Percentiles rank a stretch among this genome's conserved stretches.
phyloP scores from a whole-genome alignment of 2,113 vertebrate genomes.

The Prunella himalayana region DNA sequence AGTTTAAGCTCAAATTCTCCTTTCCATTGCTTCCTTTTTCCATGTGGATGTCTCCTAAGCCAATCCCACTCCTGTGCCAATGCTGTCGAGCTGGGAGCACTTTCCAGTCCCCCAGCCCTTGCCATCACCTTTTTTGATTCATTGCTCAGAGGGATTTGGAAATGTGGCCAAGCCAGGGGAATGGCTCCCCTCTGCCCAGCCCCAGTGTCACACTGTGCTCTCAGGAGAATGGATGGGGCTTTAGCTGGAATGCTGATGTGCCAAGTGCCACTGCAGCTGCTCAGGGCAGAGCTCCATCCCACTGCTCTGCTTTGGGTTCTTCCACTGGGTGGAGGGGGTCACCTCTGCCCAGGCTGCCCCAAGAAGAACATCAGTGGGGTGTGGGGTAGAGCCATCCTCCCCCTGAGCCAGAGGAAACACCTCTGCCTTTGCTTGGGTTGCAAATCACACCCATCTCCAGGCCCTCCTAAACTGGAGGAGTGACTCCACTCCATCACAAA shows the following conservation, averaged over 20 bases:
- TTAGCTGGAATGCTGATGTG: not conserved
- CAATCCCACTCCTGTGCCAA: not conserved
- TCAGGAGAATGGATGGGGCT: not conserved
- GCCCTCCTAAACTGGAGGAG: not conserved
- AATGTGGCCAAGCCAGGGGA: not conserved
- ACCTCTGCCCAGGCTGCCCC: not conserved
- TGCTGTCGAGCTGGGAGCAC: not conserved
- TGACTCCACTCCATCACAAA: not conserved
- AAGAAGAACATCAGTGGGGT: accelerated
- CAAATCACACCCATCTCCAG: not conserved
- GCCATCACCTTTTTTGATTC: not conserved
- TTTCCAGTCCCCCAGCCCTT: not conserved
- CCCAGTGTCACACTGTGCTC: not conserved
- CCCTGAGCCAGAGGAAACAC: not conserved
- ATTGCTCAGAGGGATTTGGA: not conserved
- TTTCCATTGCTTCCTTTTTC: not conserved
- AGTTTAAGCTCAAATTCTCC: not conserved
- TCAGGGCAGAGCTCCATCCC: not conserved
- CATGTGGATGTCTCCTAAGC: too few relatives aligned
- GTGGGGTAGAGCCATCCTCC: not conserved
- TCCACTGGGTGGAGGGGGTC: not conserved
- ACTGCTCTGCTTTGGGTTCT: not conserved
- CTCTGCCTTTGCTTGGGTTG: not conserved
- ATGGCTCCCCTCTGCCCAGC: not conserved
- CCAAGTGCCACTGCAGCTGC: not conserved